These are phyloP conservation scores for Ceratitis capitata DNA, from an alignment of 1,140 invertebrate species.

Conservation along the genomic window DNA sequence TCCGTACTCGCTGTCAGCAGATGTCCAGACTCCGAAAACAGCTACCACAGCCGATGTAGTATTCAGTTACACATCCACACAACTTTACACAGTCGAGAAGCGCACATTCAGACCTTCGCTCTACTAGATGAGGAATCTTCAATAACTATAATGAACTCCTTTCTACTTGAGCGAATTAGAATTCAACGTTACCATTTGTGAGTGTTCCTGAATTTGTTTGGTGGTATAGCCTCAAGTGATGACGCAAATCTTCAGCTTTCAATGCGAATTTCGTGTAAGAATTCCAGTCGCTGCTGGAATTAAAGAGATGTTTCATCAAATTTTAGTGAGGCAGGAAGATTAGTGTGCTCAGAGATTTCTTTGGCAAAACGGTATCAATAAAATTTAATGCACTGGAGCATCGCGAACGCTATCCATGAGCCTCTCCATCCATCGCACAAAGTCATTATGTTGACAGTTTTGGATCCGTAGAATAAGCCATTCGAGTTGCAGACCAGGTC, in stretches of 20 bases:
- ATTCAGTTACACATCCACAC: too few relatives aligned
- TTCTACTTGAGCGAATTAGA: background rate
- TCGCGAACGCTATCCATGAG: slow-evolving; percentile 45
- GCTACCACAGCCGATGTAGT: too few relatives aligned
- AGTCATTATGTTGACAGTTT: background rate
- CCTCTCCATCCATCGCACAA: background rate
- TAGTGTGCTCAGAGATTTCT: slow-evolving; percentile 49
- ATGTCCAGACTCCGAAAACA: too few relatives aligned
- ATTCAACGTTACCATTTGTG: background rate
- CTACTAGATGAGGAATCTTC: background rate
- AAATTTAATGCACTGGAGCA: slow-evolving; percentile 42
- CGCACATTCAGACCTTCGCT: background rate
- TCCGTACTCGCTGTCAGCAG: too few relatives aligned
- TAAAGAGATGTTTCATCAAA: slow-evolving; percentile 46
- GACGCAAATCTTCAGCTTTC: background rate
- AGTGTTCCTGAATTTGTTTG: background rate
- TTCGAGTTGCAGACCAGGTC: background rate
- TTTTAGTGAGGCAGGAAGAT: slow-evolving; percentile 52
- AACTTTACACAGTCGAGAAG: background rate
- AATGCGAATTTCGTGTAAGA: too few relatives aligned
- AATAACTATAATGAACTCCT: background rate
- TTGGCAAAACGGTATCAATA: slow-evolving; percentile 46
- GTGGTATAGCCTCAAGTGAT: background rate
- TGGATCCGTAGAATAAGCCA: background rate
- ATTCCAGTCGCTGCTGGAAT: slow-evolving; percentile 53